Evolutionary conservation across 2,888 invertebrate genomes (phyloP).

Genomic region (Cerceris rybyensis): DNA sequence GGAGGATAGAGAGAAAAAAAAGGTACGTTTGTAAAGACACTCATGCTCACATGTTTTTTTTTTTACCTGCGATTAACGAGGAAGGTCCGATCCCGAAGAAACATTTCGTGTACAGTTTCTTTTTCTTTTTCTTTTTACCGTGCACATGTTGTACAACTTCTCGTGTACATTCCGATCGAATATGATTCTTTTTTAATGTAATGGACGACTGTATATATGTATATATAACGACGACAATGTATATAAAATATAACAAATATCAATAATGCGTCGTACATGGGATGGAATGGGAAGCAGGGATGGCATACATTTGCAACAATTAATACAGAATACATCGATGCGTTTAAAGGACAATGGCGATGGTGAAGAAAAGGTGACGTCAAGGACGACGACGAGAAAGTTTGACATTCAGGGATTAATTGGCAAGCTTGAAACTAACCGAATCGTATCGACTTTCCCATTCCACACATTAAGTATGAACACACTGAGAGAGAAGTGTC

Average conservation of each 20-base stretch:
- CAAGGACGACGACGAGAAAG: background rate
- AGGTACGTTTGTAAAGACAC: constrained; percentile 12
- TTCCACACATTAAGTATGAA: constrained; percentile 1
- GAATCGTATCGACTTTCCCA: background rate
- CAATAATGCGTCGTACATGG: background rate
- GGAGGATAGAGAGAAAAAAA: constrained; percentile 9
- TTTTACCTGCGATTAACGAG: constrained; percentile 6
- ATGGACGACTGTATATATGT: background rate
- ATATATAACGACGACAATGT: background rate
- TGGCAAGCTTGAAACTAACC: background rate
- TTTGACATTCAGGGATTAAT: background rate
- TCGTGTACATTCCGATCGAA: no score
- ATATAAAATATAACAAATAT: background rate
- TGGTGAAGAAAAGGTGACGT: background rate
- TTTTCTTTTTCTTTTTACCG: no score
- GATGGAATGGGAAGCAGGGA: background rate
- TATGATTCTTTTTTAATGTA: no score
- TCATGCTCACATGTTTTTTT: background rate
- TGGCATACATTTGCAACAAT: background rate
- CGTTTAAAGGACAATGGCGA: background rate
- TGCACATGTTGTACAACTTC: no score
- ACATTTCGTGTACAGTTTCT: background rate
- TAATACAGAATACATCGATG: background rate
- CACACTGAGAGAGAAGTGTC: background rate
- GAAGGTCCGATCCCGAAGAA: background rate